Base-by-base conservation (phyloP, 2,888 invertebrate genomes). In the Dilophus febrilis region DNA sequence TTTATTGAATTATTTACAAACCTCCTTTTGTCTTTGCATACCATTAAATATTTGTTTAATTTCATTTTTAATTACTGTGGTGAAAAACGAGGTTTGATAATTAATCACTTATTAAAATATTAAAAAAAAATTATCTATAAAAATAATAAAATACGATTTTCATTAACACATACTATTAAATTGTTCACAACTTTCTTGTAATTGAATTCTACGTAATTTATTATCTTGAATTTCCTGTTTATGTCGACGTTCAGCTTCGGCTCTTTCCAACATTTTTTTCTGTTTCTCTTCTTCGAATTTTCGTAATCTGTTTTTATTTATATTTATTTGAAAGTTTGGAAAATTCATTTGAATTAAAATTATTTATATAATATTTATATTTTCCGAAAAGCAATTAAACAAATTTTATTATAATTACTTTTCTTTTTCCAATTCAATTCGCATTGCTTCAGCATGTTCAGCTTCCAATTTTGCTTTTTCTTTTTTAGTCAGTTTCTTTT, bases 401-500 rank as follows among this genome's bases (percentile, higher is more conserved):
- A 16, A 4, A 14, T 32, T 32, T 32, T 14, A 14, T 18, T 34
- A 12, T 4, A 36, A 22, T 18, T 13, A 62, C 61, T 57, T 59
- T 44, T 64, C 63, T 41, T 54, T 58, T 46, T 64, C 64, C 58
- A 57, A 55, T 53, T 64, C 64, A 35, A 62, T 56, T 39, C 64
- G 56, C 22, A 60, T 44, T 37, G 63, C 42, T 45, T 65, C 65
- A 7, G 59, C 61, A 44, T 58, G 59, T 45, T 64, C 63, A 17
- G 59, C 60, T 48, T 64, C 64, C 5, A 63, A 45, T 6, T 57
- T 54, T 0, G 58, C 59, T 49, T 58, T 60, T 42, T 64, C 63
- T 47, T 63, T 64, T 48, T 65, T 65, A 3, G 61, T 56, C 5
- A 65, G 49, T 47, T 65, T 65, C 51, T 65, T 64, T 46, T 63